Base-by-base conservation (phyloP, 2,888 invertebrate species). In the Eristalis arbustorum region DNA sequence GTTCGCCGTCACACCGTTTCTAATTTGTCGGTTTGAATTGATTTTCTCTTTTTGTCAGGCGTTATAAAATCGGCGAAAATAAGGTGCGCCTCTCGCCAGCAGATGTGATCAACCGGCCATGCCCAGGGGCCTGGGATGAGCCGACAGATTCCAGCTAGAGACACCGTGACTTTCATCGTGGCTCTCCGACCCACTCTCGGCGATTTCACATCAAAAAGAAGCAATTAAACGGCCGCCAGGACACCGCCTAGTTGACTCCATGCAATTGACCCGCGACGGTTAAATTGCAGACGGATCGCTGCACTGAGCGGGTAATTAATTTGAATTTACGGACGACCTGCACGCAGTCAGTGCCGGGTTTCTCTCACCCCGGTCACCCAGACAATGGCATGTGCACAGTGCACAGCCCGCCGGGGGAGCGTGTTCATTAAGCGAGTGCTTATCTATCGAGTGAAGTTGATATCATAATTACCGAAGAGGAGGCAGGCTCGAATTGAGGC, bases 401-500 rank as follows among this genome's bases (percentile, higher is more conserved):
- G 42, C 42, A n/a, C 42, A 42, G 14, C 42, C 6, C 10, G n/a
- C 49, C n/a, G 49, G 1, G 18, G 49, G 61, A 28, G 13, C 28
- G 25, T 11, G 25, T 61, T 61, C 13, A 59, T 13, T 14, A 59
- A 23, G 25, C 22, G 59, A 23, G 31, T 42, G 57, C 61, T 63
- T 63, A 63, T 63, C 63, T 31, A 63, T n/a, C 18, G 31, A 14
- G 25, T 63, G 57, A 59, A 59, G 40, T 49, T 68, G 56, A 67
- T 63, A 75, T 75, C 56, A 59, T 74, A 64, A 80, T 73, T 73
- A 66, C 59, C 68, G 49, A 18, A 49, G 49, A 81, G 77, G 77
- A 85, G 31, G 31, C 31, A 85, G 61, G n/a, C 69, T 62, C 49
- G 8, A 31, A 85, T 66, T 82, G 77, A 74, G 73, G 84, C 77